Evolutionary conservation across 53 echinoderm and acorn worm genomes (phyloP), one percentile per base, ranked within the genome.

Genomic region (Crossaster papposus): DNA sequence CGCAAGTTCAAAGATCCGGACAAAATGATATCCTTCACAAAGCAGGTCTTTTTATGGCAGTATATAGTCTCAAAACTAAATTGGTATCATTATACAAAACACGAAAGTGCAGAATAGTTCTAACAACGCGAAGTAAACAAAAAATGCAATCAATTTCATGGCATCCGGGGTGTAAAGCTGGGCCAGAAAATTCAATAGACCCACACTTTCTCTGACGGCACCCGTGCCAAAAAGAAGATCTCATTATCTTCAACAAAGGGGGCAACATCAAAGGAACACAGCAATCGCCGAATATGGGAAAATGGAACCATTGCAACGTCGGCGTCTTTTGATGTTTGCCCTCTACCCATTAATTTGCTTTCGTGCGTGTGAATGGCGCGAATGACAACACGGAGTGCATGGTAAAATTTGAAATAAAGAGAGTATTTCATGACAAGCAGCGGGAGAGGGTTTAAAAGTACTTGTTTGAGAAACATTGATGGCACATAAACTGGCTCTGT

Each of bases 241-340:
- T 83, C 68, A 70, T 83, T 83, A 83, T 83, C 83, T 83, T n/a
- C 11, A 12, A 83, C 83, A 83, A 83, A 83, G 70, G 54, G 83
- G 83, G n/a, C 23, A 44, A 65, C 83, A 37, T 83, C 83, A 83
- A 81, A 81, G 81, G 81, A 81, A 81, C 81, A 81, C 68, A 83
- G 83, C 30, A 64, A 83, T 35, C 70, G 83, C 83, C 70, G 70
- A 74, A 74, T 74, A 36, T 65, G 50, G n/a, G 30, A 37, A 26
- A 26, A n/a, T n/a, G n/a, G 30, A 26, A 70, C 44, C 68, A 44
- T 83, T 65, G 36, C 26, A 38, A 62, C 11, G 11, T 30, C 83
- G 70, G 83, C n/a, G 5, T 36, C 70, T 14, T 83, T 83, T 83
- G 83, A 83, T 35, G 24, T 14, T 29, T 15, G 83, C 44, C 50